These are phyloP conservation scores for Drosophila merina DNA, from an alignment of 2,888 invertebrate genomes.

Conservation along the genomic window DNA sequence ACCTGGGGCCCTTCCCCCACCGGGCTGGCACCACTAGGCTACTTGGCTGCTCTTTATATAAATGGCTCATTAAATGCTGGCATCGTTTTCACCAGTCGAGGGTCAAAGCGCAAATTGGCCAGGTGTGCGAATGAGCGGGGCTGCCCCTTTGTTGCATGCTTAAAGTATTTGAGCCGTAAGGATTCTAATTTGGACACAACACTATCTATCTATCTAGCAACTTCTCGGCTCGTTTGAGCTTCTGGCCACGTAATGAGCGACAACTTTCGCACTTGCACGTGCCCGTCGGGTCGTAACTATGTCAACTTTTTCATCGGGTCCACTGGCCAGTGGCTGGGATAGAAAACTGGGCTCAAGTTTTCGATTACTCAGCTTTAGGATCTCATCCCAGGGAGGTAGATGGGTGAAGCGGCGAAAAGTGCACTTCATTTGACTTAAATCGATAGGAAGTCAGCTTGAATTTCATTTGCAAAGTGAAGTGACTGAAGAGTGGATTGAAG, in stretches of 20 bases:
- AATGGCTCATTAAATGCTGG: conserved; percentile 79
- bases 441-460: conserved; percentile 73
- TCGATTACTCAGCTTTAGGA: conserved; percentile 55
- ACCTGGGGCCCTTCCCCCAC: conserved; percentile 44
- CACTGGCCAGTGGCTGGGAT: not conserved
- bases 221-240: conserved; percentile 71
- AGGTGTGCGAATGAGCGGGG: conserved; percentile 36
- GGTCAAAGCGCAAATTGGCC: conserved; percentile 65
- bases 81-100: conserved; percentile 55
- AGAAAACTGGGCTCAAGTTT: not conserved
- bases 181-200: conserved; percentile 68
- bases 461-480: conserved; percentile 72
- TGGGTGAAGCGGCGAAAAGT: conserved; percentile 58
- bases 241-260: conserved; percentile 76
- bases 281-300: conserved; percentile 58
- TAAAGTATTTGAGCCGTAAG: conserved; percentile 44
- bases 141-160: conserved; percentile 34
- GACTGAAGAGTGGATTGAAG: conserved; percentile 43
- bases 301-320: conserved; percentile 50
- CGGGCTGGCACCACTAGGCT: conserved; percentile 43
- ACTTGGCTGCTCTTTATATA: conserved; percentile 69
- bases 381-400: conserved; percentile 15
- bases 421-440: conserved; percentile 80
- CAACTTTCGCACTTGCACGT: conserved; percentile 74
- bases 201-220: conserved; percentile 27